A percentile compares a stretch with the other conserved stretches of the same genome.
phyloP scores from a whole-genome alignment of 64 coral and sea anemone genomes.

The Dendronephthya gigantea region DNA sequence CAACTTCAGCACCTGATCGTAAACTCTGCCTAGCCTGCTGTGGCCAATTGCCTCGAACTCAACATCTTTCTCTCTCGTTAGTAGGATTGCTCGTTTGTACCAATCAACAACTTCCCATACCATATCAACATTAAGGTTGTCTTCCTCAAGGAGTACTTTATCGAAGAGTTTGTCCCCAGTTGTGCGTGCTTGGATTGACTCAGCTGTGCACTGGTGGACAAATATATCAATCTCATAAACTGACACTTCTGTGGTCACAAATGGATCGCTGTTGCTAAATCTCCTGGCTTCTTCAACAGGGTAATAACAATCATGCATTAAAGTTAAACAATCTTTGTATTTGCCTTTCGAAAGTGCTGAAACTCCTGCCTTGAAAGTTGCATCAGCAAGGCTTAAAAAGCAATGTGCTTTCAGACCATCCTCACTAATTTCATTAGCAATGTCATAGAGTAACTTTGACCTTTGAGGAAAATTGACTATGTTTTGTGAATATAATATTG shows the following conservation, averaged over 20 bases:
- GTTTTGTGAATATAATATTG: not conserved
- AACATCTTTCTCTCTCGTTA: slow-evolving; percentile 5
- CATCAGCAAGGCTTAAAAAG: not conserved
- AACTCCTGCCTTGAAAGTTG: not conserved
- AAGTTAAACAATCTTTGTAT: not conserved
- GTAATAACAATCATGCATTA: not conserved
- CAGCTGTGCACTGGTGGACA: not conserved
- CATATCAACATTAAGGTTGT: slow-evolving; percentile 4
- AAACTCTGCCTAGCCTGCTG: not conserved
- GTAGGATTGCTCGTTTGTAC: not conserved
- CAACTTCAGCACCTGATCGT: slow-evolving; percentile 1
- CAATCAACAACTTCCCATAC: slow-evolving; percentile 5
- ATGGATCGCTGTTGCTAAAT: not conserved
- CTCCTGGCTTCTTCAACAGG: not conserved
- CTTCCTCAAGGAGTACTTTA: not conserved
- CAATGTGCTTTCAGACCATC: not conserved
- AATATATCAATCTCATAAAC: not conserved
- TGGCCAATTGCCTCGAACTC: slow-evolving; percentile 13
- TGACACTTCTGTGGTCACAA: not conserved
- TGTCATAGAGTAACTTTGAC: not conserved
- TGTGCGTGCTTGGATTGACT: not conserved
- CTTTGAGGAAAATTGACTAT: not conserved
- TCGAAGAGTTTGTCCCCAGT: not conserved
- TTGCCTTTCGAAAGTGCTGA: not conserved
- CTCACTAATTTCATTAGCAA: not conserved